A percentile compares a stretch with the other conserved stretches of the same genome.
These are phyloP conservation scores for Syndactyla subalaris DNA, from an alignment of 2,797 vertebrate species.

Conservation along the genomic window DNA sequence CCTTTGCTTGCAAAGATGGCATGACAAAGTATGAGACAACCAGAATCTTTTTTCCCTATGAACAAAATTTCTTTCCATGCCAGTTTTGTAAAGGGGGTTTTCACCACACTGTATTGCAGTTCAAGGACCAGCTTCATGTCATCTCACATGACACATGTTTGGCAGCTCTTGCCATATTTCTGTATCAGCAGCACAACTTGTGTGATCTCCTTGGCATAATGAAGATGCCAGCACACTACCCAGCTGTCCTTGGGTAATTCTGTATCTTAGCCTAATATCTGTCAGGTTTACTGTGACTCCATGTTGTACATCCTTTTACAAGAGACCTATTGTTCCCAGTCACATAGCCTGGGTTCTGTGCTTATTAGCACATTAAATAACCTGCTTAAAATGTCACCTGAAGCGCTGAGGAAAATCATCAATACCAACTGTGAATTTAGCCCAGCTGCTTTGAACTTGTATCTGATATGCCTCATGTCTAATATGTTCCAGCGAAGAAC, in stretches of 20 bases:
- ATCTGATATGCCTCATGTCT: background rate
- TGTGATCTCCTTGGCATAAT: background rate
- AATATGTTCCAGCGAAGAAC: background rate
- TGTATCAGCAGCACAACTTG: background rate
- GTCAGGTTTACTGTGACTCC: background rate
- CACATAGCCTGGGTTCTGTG: background rate
- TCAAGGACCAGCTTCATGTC: background rate
- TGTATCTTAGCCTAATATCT: background rate
- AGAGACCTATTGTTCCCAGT: background rate
- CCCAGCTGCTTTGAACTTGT: background rate
- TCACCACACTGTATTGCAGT: background rate
- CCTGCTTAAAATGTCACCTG: constrained; percentile 21
- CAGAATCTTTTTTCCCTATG: background rate
- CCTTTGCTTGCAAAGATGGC: background rate
- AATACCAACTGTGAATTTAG: background rate
- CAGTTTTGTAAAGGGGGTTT: background rate
- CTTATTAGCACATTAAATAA: constrained; percentile 46
- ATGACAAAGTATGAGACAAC: background rate
- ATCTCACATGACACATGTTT: background rate
- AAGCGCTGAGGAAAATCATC: constrained; percentile 20
- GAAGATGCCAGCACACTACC: background rate
- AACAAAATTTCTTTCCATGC: background rate
- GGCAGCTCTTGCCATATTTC: background rate
- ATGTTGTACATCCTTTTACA: background rate
- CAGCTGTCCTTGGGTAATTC: background rate